phyloP scores from a whole-genome alignment of 2,888 invertebrate species.

The Pristionchus entomophagus region DNA sequence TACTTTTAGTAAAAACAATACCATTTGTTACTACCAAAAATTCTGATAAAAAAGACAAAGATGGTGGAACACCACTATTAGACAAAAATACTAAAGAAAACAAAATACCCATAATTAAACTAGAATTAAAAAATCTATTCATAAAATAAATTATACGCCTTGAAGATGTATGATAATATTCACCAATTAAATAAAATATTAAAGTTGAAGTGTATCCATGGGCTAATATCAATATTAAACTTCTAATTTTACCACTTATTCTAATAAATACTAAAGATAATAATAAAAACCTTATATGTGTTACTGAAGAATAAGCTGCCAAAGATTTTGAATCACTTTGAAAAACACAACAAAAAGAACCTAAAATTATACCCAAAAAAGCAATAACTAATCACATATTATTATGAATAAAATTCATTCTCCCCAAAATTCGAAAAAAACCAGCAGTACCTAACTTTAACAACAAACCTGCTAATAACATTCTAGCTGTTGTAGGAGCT shows the following conservation, averaged over 20 bases:
- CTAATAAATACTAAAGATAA: conserved; percentile 58
- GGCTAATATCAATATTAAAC: conserved; percentile 61
- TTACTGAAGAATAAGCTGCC: conserved; percentile 63
- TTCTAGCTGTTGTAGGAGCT: conserved; percentile 69
- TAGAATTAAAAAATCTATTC: conserved; percentile 62
- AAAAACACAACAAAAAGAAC: conserved; percentile 63
- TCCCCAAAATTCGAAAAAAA: conserved; percentile 65
- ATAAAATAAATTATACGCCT: conserved; percentile 65
- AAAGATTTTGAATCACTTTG: conserved; percentile 66
- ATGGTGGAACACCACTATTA: conserved; percentile 62
- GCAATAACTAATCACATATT: conserved; percentile 61
- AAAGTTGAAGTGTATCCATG: conserved; percentile 63
- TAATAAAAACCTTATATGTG: conserved; percentile 63
- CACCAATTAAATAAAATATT: conserved; percentile 63
- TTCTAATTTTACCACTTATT: conserved; percentile 57
- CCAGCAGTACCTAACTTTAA: conserved; percentile 67
- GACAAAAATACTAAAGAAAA: conserved; percentile 61
- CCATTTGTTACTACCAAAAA: conserved; percentile 75
- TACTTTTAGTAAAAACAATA: conserved; percentile 69
- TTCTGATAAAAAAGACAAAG: conserved; percentile 69
- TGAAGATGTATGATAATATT: conserved; percentile 60
- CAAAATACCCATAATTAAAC: conserved; percentile 60
- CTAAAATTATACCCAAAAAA: conserved; percentile 64
- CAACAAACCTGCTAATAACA: conserved; percentile 64
- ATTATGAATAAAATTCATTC: conserved; percentile 60